Evolutionary conservation across 2,797 vertebrate species (phyloP), one percentile per base, ranked within the genome.

Genomic region (Pangasius mekongensis): DNA sequence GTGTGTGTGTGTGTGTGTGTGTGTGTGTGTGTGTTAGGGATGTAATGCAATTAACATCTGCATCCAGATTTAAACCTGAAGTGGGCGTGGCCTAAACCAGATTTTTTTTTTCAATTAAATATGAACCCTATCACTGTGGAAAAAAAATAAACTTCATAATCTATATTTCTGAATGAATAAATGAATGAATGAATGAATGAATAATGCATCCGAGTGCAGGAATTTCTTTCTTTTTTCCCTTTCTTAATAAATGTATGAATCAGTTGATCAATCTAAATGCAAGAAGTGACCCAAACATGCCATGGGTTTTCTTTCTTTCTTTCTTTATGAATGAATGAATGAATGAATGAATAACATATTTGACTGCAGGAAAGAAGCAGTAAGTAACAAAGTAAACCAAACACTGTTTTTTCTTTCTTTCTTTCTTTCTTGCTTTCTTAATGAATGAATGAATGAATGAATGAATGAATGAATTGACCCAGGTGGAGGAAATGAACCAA

Each of bases 1-100:
- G 73, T 76, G 73, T 76, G 73, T 76, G 73, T 39, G 67, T 22
- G 69, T 71, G 69, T 71, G 69, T 71, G 64, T 69, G 30, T 67
- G 67, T 22, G 69, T 71, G 69, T 71, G 69, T 71, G 64, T 69
- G 30, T 67, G n/a, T 62, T 77, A 11, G 8, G 24, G 1, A 22
- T 49, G 11, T 52, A n/a, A 73, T 13, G 71, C 71, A 73, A 22
- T 3, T 13, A 39, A 76, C 24, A n/a, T 80, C 30, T 56, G 27
- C 22, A 54, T 33, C 3, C 4, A 24, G 8, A 36, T 39, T 22
- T 36, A 39, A 36, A 58, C 18, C 13, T 30, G 49, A 56, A 58
- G 30, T 58, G 3, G 52, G n/a, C 5, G 16, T 78, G n/a, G 49
- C 30, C n/a, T 20, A 56, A 33, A 33, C 3, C 27, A 33, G 30